Evolutionary conservation across 2,113 vertebrate genomes (phyloP), one percentile per base, ranked within the genome.

Genomic region (Poecile atricapillus): DNA sequence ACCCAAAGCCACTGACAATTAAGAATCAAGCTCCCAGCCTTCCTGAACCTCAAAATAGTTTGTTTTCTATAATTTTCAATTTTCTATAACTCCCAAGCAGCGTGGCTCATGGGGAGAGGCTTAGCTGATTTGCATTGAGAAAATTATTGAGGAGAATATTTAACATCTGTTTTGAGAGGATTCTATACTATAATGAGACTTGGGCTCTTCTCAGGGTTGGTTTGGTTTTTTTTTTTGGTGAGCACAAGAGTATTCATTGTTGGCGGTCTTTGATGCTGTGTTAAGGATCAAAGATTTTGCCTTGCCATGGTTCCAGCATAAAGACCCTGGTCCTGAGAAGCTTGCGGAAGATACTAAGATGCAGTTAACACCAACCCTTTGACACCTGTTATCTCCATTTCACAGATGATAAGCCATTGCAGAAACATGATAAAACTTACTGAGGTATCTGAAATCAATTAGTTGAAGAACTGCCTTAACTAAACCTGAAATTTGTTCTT

Each of bases 41-140:
- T 68, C 15, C 12, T 78, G 37, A 59, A 33, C 31, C 5, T 50
- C 10, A n/a, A 15, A 15, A 28, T 44, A 79, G 7, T 3, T 59
- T 86, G 10, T 50, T 87, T 84, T 50, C 30, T 62, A 10, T 31
- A 22, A 77, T 70, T n/a, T 62, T 71, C 33, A 63, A 58, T 18
- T 55, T 39, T 39, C 39, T 39, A 11, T 39, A 39, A 62, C 11
- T 80, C 43, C 11, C 27, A 75, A 78, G 21, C 19, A 71, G 8
- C 6, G 5, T 6, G 13, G 31, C 9, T 87, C 21, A 43, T 1
- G 0, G 11, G 11, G 7, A 63, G 24, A 77, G 62, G 3, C 5
- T 23, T 83, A 17, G 58, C 31, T 62, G 22, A 33, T 22, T 86
- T 81, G 5, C 28, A 63, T 23, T 59, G 53, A 56, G 27, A 50